Evolutionary conservation across 2,797 vertebrate genomes (phyloP).

Genomic region (Neolamprologus multifasciatus): DNA sequence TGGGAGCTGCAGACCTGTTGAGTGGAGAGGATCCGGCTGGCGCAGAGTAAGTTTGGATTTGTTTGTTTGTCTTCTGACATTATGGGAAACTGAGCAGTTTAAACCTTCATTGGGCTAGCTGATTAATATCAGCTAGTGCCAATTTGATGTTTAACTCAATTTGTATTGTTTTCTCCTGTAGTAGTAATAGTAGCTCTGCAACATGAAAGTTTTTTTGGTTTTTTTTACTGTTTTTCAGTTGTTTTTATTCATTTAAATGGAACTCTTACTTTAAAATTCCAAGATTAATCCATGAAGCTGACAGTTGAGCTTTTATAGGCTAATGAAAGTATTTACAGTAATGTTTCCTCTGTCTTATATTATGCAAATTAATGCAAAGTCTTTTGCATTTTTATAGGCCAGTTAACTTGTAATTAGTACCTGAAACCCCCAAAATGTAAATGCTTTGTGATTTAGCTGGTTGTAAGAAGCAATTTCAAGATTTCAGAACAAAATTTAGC

Average conservation of each 20-base stretch:
- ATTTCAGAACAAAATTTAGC: background rate
- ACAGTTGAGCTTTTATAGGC: background rate
- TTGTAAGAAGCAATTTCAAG: background rate
- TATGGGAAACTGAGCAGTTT: background rate
- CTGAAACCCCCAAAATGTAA: background rate
- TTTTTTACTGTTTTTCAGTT: background rate
- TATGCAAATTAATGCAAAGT: background rate
- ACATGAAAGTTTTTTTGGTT: background rate
- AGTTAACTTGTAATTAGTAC: background rate
- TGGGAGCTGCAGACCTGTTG: conserved; percentile 33
- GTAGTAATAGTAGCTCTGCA: background rate
- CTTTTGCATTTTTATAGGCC: background rate
- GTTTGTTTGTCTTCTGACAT: conserved; percentile 15
- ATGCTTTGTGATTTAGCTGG: background rate
- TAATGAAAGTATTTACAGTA: background rate
- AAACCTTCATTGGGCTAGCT: background rate
- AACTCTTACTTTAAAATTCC: background rate
- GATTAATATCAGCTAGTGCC: background rate
- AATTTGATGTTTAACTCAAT: background rate
- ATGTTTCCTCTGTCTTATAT: background rate
- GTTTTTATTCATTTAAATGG: background rate
- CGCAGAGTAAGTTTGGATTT: conserved; percentile 41
- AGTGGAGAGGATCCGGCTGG: conserved; percentile 32
- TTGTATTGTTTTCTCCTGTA: background rate
- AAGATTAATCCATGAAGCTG: background rate